Conservation (phyloP, 2,888 invertebrate genomes). For the Caenorhabditis sp. region DNA sequence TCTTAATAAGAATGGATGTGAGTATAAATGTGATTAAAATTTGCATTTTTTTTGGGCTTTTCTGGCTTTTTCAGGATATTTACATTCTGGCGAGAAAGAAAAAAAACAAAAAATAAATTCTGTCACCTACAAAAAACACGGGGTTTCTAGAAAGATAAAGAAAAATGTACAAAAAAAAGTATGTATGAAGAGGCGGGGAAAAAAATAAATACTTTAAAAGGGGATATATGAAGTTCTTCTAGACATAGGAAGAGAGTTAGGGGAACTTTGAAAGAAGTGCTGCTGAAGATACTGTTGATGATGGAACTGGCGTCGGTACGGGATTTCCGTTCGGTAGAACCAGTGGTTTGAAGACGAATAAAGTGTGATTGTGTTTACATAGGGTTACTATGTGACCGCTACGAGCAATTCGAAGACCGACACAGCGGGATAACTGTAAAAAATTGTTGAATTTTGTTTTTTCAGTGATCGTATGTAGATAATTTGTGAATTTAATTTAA, state of each 20-base stretch:
- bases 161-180: constrained; percentile 16
- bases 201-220: not conserved
- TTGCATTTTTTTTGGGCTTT: no score
- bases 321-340: constrained; percentile 32
- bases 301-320: constrained; percentile 27
- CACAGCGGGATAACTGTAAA: constrained; percentile 65
- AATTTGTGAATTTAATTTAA: no score
- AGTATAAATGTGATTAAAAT: not conserved
- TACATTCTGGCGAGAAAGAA: constrained; percentile 8
- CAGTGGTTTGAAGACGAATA: constrained; percentile 60
- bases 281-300: not conserved
- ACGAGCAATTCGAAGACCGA: constrained; percentile 60
- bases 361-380: constrained; percentile 65
- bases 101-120: not conserved
- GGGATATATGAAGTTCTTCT: not conserved
- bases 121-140: constrained; percentile 5
- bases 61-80: constrained; percentile 6
- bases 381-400: constrained; percentile 62
- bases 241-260: not conserved
- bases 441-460: no score
- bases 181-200: not conserved
- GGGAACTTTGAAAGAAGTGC: not conserved
- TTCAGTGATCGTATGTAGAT: no score
- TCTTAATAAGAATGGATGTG: constrained; percentile 9
- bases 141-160: constrained; percentile 10